phyloP scores from a whole-genome alignment of 2,113 vertebrate species.

The Pteropus alecto region DNA sequence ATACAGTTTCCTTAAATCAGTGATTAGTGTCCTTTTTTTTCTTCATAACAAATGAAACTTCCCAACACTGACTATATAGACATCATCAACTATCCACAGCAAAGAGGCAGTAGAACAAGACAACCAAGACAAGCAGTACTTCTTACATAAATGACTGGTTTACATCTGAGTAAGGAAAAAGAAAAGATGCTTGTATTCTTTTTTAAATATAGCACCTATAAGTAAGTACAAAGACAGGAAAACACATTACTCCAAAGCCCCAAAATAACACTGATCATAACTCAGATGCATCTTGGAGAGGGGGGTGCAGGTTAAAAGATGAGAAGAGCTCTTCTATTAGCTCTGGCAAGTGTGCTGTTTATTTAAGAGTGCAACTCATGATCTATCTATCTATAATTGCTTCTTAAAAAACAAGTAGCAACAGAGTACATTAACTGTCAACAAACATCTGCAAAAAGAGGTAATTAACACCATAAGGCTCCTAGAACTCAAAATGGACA shows the following conservation, averaged over 20 bases:
- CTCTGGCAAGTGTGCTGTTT: not conserved
- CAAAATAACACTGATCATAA: constrained; percentile 12
- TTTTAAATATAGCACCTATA: not conserved
- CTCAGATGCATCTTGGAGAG: not conserved
- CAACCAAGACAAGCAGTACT: not conserved
- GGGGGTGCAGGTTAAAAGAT: not conserved
- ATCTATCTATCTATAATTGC: not conserved
- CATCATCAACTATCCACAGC: not conserved
- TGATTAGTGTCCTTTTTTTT: not conserved
- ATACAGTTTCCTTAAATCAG: not conserved
- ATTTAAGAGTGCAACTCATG: not conserved
- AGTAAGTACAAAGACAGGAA: not conserved
- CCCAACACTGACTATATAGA: not conserved
- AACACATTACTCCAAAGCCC: not conserved
- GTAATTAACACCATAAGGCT: not conserved
- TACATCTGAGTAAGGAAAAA: not conserved
- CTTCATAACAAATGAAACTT: not conserved
- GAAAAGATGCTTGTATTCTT: not conserved
- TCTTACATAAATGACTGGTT: not conserved
- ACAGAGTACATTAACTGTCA: not conserved
- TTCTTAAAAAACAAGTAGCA: constrained; percentile 3
- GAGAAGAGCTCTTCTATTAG: not conserved
- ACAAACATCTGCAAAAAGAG: not conserved
- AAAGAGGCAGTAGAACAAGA: not conserved
- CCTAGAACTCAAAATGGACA: not conserved